Conservation (phyloP, 2,888 invertebrate species). For the Troilus luridus region DNA sequence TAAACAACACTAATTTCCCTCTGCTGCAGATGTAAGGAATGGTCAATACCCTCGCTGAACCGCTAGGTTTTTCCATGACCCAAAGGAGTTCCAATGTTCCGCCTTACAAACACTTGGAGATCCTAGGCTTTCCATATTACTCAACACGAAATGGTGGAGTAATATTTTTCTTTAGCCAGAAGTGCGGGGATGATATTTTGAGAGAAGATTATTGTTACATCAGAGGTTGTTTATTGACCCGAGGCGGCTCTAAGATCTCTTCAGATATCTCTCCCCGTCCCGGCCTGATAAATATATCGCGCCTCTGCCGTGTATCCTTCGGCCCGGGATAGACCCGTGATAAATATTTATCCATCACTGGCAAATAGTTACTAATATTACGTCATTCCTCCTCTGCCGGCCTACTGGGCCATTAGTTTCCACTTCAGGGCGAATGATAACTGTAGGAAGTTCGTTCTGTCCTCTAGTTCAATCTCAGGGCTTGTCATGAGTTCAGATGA, state of each 20-base stretch:
- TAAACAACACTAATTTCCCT: no score
- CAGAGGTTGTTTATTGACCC: not conserved
- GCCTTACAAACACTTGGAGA: no score
- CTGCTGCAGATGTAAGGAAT: no score
- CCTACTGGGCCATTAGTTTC: not conserved
- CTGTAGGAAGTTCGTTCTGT: not conserved
- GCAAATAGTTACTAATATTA: constrained; percentile 22
- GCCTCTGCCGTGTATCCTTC: not conserved
- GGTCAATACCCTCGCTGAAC: no score
- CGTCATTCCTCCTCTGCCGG: not conserved
- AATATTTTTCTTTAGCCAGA: no score
- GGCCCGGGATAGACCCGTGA: not conserved
- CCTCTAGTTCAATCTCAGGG: not conserved
- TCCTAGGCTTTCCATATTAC: no score
- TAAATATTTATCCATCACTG: not conserved
- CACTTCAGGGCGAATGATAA: not conserved
- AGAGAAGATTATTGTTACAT: not conserved
- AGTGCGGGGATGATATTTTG: not conserved
- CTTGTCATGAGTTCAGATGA: not conserved
- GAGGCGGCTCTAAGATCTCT: not conserved
- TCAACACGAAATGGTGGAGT: no score
- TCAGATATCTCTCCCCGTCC: not conserved
- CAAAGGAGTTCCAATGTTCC: no score
- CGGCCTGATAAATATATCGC: not conserved
- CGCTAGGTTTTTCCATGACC: no score